Evolutionary conservation across 2,113 vertebrate genomes (phyloP).

Genomic region (Rhinoderma darwinii): DNA sequence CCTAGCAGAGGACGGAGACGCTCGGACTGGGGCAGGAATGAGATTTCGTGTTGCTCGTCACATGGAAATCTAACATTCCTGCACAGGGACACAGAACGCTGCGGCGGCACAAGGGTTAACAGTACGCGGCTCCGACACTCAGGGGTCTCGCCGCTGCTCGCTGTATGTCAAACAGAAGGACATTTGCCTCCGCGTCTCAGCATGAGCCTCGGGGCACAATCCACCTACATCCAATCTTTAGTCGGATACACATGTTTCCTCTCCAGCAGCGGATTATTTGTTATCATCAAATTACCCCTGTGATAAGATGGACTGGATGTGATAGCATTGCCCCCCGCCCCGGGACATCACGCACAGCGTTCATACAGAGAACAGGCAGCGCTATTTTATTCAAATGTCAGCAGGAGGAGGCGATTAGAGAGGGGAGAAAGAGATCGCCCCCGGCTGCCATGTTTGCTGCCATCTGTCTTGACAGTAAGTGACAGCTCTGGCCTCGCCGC

Average conservation of each 20-base stretch:
- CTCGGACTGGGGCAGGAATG: too few relatives aligned
- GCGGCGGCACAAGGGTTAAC: conserved; percentile 62
- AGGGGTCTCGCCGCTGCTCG: conserved; percentile 59
- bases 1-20: too few relatives aligned
- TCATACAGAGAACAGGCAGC: conserved; percentile 67
- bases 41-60: too few relatives aligned
- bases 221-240: conserved; percentile 80
- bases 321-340: conserved; percentile 64
- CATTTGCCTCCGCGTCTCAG: conserved; percentile 65
- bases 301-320: conserved; percentile 80
- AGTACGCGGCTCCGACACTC: conserved; percentile 42
- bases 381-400: conserved; percentile 83
- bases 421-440: conserved; percentile 76
- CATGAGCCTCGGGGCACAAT: conserved; percentile 83
- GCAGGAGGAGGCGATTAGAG: conserved; percentile 61
- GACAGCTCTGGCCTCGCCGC: neutral
- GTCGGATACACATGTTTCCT: conserved; percentile 91
- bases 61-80: too few relatives aligned
- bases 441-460: conserved; percentile 57
- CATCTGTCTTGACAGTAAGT: conserved; percentile 46
- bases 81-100: neutral
- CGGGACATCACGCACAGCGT: conserved; percentile 42
- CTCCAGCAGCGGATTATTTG: conserved; percentile 88
- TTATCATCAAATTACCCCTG: conserved; percentile 84
- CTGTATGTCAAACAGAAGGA: conserved; percentile 81